phyloP scores from a whole-genome alignment of 2,113 vertebrate genomes.

The Hydrolagus affinis region DNA sequence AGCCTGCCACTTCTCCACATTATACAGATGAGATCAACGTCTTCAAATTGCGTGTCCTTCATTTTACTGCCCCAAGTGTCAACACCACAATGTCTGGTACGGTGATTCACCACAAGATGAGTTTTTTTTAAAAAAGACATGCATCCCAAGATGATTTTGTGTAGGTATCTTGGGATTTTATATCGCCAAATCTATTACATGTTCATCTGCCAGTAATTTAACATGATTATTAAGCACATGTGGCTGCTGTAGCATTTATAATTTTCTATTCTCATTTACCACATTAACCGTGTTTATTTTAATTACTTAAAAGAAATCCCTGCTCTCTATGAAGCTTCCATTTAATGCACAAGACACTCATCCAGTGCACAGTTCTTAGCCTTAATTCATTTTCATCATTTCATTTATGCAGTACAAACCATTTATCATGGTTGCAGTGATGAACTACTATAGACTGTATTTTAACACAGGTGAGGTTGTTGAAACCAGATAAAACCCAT shows the following conservation, averaged over 20 bases:
- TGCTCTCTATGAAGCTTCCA: neutral
- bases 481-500: neutral
- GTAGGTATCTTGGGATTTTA: neutral
- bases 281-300: neutral
- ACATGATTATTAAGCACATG: neutral
- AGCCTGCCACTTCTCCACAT: too few species aligned
- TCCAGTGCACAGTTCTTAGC: neutral
- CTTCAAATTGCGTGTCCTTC: too few species aligned
- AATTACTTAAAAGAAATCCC: neutral
- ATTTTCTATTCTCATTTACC: neutral
- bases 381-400: neutral
- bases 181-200: neutral
- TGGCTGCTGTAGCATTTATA: neutral
- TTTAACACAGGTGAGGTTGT: neutral
- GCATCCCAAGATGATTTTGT: neutral
- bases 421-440: neutral
- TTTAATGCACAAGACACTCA: too few species aligned
- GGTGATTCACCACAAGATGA: too few species aligned
- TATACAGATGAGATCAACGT: too few species aligned
- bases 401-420: neutral
- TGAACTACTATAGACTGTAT: neutral
- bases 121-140: neutral
- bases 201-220: neutral
- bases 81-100: too few species aligned
- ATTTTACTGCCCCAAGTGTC: too few species aligned